A percentile compares a stretch with the other conserved stretches of the same genome.
Conservation (phyloP, 2,113 vertebrate species). For the Albula goreensis region DNA sequence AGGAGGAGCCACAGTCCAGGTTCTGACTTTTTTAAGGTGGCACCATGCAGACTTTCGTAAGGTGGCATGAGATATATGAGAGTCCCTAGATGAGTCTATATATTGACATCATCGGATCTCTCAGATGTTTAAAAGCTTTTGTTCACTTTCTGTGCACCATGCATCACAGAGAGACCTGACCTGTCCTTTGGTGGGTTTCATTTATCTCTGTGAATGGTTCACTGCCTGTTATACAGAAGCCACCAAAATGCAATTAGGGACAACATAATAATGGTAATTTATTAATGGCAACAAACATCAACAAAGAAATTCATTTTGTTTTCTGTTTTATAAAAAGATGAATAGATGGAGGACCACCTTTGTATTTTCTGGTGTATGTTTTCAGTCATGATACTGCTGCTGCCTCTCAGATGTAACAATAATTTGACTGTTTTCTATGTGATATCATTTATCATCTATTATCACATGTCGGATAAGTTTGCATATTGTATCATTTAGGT, state of each 20-base stretch:
- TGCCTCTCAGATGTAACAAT: not conserved
- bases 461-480: not conserved
- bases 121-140: too few relatives aligned
- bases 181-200: not conserved
- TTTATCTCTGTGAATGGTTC: not conserved
- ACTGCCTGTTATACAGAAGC: not conserved
- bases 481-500: not conserved
- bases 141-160: not conserved
- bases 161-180: not conserved
- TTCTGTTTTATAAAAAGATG: not conserved
- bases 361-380: not conserved
- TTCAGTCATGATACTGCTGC: not conserved
- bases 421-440: not conserved
- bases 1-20: slow-evolving; percentile 48
- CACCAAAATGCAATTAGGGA: too few relatives aligned
- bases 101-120: too few relatives aligned
- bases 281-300: too few relatives aligned
- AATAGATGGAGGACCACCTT: not conserved
- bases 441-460: not conserved
- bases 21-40: slow-evolving; percentile 49
- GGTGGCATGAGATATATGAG: too few relatives aligned
- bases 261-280: too few relatives aligned
- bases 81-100: too few relatives aligned
- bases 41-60: not conserved
- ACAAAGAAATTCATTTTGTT: not conserved